Conservation (phyloP, 2,113 vertebrate species). For the Clarias magur region DNA sequence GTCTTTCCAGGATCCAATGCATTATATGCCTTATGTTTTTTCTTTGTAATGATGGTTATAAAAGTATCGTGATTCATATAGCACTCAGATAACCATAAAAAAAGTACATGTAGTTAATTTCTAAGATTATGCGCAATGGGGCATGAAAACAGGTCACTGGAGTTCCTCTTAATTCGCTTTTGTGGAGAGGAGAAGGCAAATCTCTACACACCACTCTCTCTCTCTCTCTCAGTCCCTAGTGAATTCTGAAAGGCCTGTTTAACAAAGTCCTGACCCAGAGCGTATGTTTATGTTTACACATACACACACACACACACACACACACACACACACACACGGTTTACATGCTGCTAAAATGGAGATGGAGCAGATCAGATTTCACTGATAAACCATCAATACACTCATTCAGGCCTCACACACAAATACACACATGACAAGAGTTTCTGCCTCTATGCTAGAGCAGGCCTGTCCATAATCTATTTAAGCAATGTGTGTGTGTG, state of each 20-base stretch:
- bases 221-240: neutral
- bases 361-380: slow-evolving; percentile 30
- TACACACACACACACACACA: neutral
- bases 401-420: slow-evolving; percentile 21
- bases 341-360: slow-evolving; percentile 3
- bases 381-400: slow-evolving; percentile 39
- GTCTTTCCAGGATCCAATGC: neutral
- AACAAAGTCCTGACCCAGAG: neutral
- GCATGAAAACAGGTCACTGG: neutral
- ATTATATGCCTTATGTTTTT: neutral
- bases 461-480: neutral
- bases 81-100: neutral
- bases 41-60: neutral
- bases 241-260: slow-evolving; percentile 11
- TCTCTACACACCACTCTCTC: neutral
- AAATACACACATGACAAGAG: slow-evolving; percentile 20
- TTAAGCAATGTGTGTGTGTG: neutral
- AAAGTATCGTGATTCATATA: neutral
- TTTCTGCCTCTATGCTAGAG: neutral
- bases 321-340: slow-evolving; percentile 5
- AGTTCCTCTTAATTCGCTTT: slow-evolving; percentile 1
- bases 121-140: neutral
- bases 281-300: slow-evolving; percentile 16
- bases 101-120: slow-evolving; percentile 6
- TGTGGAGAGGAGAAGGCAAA: neutral